Conservation (phyloP, 2,888 invertebrate species). For the Poecilobothrus nobilitatus region DNA sequence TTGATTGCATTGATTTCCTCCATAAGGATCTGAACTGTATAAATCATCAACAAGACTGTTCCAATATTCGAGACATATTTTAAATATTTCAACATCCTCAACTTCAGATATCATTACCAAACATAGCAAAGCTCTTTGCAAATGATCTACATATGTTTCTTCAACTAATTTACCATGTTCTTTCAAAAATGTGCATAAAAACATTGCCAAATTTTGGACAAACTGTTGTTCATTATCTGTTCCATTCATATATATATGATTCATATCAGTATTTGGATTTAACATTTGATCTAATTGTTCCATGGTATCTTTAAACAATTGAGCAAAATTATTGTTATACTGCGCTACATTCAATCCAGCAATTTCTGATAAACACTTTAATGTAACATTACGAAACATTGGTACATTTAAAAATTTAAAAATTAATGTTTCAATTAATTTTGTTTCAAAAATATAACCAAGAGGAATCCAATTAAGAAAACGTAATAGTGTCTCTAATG, state of each 20-base stretch:
- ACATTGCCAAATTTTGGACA: slow-evolving; percentile 95
- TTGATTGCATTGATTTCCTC: slow-evolving; percentile 35
- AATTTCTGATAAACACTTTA: slow-evolving; percentile 98
- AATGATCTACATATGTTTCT: slow-evolving; percentile 63
- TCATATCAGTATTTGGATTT: slow-evolving; percentile 83
- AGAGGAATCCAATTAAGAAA: slow-evolving; percentile 99
- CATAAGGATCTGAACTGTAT: slow-evolving; percentile 76
- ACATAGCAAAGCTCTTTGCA: slow-evolving; percentile 78
- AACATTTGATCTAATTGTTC: slow-evolving; percentile 86
- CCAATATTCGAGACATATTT: slow-evolving; percentile 99
- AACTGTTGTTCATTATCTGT: slow-evolving; percentile 97
- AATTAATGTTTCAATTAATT: slow-evolving; percentile 86
- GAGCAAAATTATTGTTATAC: slow-evolving; percentile 88
- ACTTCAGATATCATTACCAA: slow-evolving; percentile 92
- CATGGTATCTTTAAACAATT: slow-evolving; percentile 87
- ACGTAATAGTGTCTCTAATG: slow-evolving; percentile 88
- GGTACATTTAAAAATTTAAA: slow-evolving; percentile 97
- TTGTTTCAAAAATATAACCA: slow-evolving; percentile 99
- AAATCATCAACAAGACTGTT: slow-evolving; percentile 85
- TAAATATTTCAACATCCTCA: slow-evolving; percentile 98
- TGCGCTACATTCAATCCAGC: slow-evolving; percentile 82
- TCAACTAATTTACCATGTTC: slow-evolving; percentile 89
- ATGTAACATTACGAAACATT: slow-evolving; percentile 93
- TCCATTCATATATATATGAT: slow-evolving; percentile 87
- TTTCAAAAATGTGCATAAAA: slow-evolving; percentile 92